These are phyloP conservation scores for Tapirus terrestris DNA, from an alignment of 2,113 vertebrate genomes.

Conservation along the genomic window DNA sequence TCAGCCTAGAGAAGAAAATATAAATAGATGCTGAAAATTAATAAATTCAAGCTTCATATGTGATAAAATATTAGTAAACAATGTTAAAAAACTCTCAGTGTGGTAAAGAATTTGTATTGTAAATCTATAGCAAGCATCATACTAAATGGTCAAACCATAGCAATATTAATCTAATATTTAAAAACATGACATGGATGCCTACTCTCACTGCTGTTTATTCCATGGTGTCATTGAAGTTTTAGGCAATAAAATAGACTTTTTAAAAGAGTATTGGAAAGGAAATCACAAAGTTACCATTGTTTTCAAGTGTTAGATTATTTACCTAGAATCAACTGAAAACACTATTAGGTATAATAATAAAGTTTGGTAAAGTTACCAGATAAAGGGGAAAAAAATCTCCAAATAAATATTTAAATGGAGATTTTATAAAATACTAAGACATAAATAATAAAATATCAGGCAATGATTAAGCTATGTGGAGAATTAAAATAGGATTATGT, in stretches of 20 bases:
- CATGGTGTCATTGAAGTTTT: background rate
- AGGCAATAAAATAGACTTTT: background rate
- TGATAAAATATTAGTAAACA: background rate
- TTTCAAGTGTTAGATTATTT: slow-evolving; percentile 11
- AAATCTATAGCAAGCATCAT: background rate
- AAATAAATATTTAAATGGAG: background rate
- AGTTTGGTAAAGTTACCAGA: background rate
- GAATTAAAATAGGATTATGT: background rate
- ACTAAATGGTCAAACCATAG: background rate
- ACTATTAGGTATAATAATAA: background rate
- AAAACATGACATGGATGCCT: background rate
- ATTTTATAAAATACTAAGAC: background rate
- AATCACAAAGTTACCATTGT: background rate
- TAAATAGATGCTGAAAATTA: background rate
- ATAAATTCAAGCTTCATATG: background rate
- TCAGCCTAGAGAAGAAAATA: background rate
- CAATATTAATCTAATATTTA: background rate
- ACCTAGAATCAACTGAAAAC: background rate
- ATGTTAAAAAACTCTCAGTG: background rate
- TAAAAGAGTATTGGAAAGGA: background rate
- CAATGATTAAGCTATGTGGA: background rate
- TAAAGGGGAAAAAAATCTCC: background rate
- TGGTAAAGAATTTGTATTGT: background rate
- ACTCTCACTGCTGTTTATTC: background rate
- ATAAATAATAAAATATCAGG: background rate